Evolutionary conservation across 1,140 invertebrate species (phyloP).

Genomic region (Drosophila kanapiae): DNA sequence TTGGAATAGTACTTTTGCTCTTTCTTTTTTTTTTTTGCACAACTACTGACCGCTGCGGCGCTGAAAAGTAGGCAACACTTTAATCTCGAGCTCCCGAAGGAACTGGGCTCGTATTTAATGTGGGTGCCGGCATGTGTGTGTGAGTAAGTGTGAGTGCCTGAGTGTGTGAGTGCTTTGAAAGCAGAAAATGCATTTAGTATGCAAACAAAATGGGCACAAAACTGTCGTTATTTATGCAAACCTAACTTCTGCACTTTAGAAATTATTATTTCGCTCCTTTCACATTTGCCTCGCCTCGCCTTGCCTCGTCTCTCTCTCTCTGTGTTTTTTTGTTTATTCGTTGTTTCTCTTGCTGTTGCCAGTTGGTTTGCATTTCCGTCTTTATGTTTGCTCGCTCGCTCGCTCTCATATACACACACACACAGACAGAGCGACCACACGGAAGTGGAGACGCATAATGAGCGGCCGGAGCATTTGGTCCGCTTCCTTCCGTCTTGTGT

Average conservation of each 20-base stretch:
- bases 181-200: constrained; percentile 68
- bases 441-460: constrained; percentile 53
- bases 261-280: constrained; percentile 77
- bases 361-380: constrained; percentile 76
- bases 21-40: constrained; percentile 1
- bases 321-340: constrained; percentile 35
- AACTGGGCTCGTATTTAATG: constrained; percentile 41
- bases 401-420: constrained; percentile 22
- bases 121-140: background rate
- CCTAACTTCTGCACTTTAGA: constrained; percentile 79
- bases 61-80: constrained; percentile 44
- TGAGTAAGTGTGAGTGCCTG: constrained; percentile 13
- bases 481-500: constrained; percentile 64
- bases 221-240: constrained; percentile 80
- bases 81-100: constrained; percentile 24
- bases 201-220: constrained; percentile 73
- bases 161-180: constrained; percentile 29
- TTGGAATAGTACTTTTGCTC: constrained; percentile 23
- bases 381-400: constrained; percentile 67
- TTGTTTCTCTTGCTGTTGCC: constrained; percentile 66
- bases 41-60: constrained; percentile 6
- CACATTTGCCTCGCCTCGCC: constrained; percentile 29
- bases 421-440: constrained; percentile 11
- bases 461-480: constrained; percentile 65
- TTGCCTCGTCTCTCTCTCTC: background rate